Base-by-base conservation (phyloP, 2,888 invertebrate species). In the Cacoxenus indagator region DNA sequence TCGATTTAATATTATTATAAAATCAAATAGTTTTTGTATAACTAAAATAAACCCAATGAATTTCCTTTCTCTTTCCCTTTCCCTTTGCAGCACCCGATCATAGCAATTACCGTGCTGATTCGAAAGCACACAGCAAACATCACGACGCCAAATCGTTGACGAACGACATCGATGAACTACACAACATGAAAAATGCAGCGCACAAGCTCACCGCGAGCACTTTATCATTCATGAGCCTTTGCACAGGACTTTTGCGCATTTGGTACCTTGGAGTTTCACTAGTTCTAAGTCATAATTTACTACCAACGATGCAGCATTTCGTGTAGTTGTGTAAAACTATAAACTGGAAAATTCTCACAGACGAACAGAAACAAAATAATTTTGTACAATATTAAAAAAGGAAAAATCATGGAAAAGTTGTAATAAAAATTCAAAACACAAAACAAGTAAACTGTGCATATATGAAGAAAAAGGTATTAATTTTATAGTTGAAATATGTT, bases 121-220 rank as follows among this genome's bases (percentile, higher is more conserved):
- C 81, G 0, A 87, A 86, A 51, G 81, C 70, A 69, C 72, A 73
- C 48, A 75, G 69, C 6, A 86, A 86, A 55, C 86, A 43, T 22
- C 19, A 87, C 27, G 88, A 87, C 71, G 87, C 87, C 67, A 84
- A 87, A 67, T 86, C 86, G 37, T 69, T 87, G 11, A 87, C 88
- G 57, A 84, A 88, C 67, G 86, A 86, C 65, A 80, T 80, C 72
- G 86, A 87, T 74, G 78, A 78, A 68, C 81, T 83, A 73, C 82
- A 84, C 75, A 83, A 82, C 43, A 74, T 77, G 9, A 83, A 75
- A 31, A 72, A 74, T 11, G 57, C 48, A 31, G 69, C 67, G 37
- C 37, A 37, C 4, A 22, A 22, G 22, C 3, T 51, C 19, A 9
- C 51, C n/a, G n/a, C n/a, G n/a, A n/a, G n/a, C n/a, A n/a, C n/a